Conservation (phyloP, 1,140 invertebrate species). For the Tetragnatha versicolor region DNA sequence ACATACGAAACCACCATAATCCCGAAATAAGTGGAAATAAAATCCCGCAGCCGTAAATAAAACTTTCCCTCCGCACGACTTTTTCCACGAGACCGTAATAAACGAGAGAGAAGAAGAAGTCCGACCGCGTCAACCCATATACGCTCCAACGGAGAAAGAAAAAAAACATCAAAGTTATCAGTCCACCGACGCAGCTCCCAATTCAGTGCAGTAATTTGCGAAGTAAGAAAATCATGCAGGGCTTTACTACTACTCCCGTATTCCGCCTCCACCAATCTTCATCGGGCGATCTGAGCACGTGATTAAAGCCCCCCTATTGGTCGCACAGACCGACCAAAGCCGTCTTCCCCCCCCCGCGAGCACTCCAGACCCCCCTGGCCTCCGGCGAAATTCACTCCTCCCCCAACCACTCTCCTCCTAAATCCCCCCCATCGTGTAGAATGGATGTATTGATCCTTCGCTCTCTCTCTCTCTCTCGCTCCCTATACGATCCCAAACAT, state of each 20-base stretch:
- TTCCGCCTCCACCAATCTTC: constrained; percentile 38
- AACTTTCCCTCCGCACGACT: background rate
- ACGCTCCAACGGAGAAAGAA: background rate
- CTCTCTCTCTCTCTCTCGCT: background rate
- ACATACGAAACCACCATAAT: too few species aligned
- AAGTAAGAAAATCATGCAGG: constrained; percentile 41
- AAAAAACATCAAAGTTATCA: too few species aligned
- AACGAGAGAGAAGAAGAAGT: background rate
- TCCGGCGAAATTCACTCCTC: constrained; percentile 34
- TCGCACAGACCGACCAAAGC: constrained; percentile 36
- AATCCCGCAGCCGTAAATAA: background rate
- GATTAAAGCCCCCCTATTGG: constrained; percentile 51
- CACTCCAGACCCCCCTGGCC: background rate
- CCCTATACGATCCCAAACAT: constrained; percentile 30
- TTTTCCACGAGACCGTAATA: too few species aligned
- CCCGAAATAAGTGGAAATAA: background rate
- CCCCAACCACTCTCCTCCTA: background rate
- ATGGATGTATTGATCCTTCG: constrained; percentile 36
- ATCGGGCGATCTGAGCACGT: constrained; percentile 46
- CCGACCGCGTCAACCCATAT: constrained; percentile 10
- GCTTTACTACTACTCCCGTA: background rate
- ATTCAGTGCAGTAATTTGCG: constrained; percentile 22
- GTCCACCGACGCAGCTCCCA: constrained; percentile 2
- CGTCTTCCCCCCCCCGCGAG: background rate
- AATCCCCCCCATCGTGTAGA: constrained; percentile 37